A percentile compares a stretch with the other conserved stretches of the same genome.
These are phyloP conservation scores for Oxystoma pomonae DNA, from an alignment of 2,888 invertebrate genomes.

Conservation along the genomic window DNA sequence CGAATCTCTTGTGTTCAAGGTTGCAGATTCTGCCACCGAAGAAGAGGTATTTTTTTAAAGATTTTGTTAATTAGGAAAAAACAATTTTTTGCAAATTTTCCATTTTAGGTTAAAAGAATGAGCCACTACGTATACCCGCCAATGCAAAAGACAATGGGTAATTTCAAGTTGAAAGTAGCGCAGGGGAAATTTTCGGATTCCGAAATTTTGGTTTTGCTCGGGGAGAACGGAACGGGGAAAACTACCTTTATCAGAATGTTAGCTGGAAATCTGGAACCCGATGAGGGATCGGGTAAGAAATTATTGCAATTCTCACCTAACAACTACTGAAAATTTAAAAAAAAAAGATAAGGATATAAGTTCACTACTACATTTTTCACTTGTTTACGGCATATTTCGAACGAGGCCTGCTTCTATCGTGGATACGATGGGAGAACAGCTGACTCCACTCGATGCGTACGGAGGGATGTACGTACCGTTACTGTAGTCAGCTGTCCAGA, in stretches of 20 bases:
- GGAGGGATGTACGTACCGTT: no score
- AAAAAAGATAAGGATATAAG: no score
- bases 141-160: constrained; percentile 83
- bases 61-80: no score
- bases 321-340: no score
- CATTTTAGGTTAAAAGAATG: constrained; percentile 66
- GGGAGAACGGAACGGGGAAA: constrained; percentile 99
- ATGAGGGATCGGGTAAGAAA: constrained; percentile 66
- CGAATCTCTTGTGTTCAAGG: constrained; percentile 95
- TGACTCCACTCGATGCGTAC: no score
- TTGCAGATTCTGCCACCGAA: constrained; percentile 95
- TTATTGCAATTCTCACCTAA: no score
- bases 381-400: no score
- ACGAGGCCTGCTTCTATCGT: no score
- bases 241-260: constrained; percentile 98
- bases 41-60: constrained; percentile 75
- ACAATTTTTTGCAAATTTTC: neutral
- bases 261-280: constrained; percentile 92
- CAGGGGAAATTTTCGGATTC: constrained; percentile 98
- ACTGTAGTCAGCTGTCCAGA: no score
- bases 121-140: constrained; percentile 93
- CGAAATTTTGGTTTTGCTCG: constrained; percentile 94
- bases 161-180: constrained; percentile 74
- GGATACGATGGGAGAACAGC: no score
- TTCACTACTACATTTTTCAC: no score